These are phyloP conservation scores for Thrips palmi DNA, from an alignment of 1,140 invertebrate genomes.

Conservation along the genomic window DNA sequence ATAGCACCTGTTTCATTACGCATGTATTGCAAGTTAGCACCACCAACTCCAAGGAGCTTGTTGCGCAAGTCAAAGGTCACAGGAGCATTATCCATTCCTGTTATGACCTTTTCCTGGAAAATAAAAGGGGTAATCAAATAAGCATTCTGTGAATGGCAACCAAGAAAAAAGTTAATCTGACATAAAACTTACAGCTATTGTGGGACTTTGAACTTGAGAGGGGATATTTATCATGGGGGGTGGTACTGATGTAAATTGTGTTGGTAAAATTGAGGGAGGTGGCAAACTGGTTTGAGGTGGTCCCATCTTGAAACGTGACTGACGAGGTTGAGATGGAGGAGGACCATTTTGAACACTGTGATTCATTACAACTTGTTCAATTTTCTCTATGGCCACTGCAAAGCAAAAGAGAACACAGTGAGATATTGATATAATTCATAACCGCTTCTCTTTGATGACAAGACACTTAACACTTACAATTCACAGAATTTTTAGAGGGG, in stretches of 20 bases:
- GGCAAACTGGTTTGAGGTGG: background rate
- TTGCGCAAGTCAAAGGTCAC: conserved; percentile 52
- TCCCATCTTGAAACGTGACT: background rate
- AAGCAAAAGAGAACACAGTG: conserved; percentile 9
- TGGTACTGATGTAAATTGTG: background rate
- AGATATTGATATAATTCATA: background rate
- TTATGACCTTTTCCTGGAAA: conserved; percentile 45
- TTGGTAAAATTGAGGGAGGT: background rate
- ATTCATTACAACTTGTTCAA: conserved; percentile 21
- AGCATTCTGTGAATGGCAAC: conserved; percentile 1
- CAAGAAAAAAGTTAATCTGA: conserved; percentile 9
- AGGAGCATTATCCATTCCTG: conserved; percentile 58
- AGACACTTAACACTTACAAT: conserved; percentile 27
- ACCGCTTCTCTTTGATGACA: conserved; percentile 2
- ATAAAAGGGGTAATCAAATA: conserved; percentile 8
- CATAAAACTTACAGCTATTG: conserved; percentile 5
- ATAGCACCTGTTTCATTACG: conserved; percentile 54
- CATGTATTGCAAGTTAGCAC: conserved; percentile 58
- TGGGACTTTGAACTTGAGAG: conserved; percentile 2
- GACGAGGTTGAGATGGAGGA: background rate
- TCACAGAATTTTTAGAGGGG: conserved; percentile 33
- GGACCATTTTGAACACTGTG: conserved; percentile 11
- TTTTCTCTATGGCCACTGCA: conserved; percentile 37
- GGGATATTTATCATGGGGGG: background rate
- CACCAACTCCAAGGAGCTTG: conserved; percentile 48